A percentile compares a stretch with the other conserved stretches of the same genome.
phyloP scores from a whole-genome alignment of 2,888 invertebrate species.

The Ellobium chinense region DNA sequence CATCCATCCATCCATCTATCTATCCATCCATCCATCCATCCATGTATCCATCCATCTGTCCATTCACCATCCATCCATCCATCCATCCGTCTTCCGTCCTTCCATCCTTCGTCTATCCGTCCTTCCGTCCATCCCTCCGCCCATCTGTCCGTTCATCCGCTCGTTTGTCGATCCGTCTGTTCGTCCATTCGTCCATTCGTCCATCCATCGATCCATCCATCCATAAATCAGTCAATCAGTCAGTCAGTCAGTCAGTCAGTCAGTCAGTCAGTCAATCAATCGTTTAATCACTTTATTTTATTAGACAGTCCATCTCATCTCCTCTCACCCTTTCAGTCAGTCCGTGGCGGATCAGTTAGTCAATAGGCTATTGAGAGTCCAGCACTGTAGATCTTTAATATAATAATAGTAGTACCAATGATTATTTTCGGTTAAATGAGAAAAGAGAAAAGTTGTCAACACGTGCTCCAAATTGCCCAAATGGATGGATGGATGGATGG shows the following conservation, averaged over 20 bases:
- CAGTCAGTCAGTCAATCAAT: not conserved
- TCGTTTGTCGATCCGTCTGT: not conserved
- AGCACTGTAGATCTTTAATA: no score
- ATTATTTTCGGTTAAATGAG: no score
- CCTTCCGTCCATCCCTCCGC: not conserved
- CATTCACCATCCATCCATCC: not conserved
- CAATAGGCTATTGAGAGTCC: no score
- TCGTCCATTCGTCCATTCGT: not conserved
- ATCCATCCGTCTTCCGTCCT: not conserved
- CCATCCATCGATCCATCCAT: not conserved
- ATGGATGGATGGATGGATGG: no score
- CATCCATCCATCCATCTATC: not conserved
- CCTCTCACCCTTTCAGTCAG: no score
- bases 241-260: not conserved
- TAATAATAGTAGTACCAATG: no score
- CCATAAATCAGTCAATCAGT: not conserved
- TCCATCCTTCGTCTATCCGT: not conserved
- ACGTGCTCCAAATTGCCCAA: no score
- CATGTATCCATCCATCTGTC: not conserved
- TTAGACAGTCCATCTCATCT: no score
- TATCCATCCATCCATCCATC: not conserved
- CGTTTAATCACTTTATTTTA: no score
- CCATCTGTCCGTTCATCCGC: not conserved
- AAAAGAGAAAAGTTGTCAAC: no score
- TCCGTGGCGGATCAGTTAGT: no score